Evolutionary conservation across 2,888 invertebrate genomes (phyloP), one percentile per base, ranked within the genome.

Genomic region (Agelastica alni): DNA sequence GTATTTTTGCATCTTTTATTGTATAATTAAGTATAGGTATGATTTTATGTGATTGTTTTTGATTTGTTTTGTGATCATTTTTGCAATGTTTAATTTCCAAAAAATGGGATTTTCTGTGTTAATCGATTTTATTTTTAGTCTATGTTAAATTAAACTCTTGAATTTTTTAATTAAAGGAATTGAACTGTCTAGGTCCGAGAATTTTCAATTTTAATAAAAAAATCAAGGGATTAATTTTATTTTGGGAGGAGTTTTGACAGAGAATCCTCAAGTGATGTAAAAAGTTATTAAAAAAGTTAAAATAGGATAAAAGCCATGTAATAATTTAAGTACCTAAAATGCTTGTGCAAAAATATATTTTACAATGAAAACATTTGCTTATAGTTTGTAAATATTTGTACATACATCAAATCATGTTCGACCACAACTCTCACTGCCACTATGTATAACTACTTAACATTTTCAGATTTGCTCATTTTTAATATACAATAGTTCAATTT

Each of bases 401-500:
- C 20, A 49, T 41, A 42, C 32, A 32, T 43, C 9, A 49, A 42
- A 26, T 39, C 45, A 18, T 39, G 17, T 20, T 39, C 41, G 34
- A 42, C 46, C 42, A 42, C 53, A 44, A 41, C 34, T 45, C 49
- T 51, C 62, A 66, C 65, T 65, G 66, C 65, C 65, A 62, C 56
- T 49, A 26, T 39, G 20, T 26, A 26, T 12, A 39, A 39, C 12
- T 39, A 20, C 37, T 12, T 37, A 48, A 26, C 28, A 39, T 26
- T 37, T 42, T 39, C 22, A 37, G 5, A 41, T 51, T 59, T 58
- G 63, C 63, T 63, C 63, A 63, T 59, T 47, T 49, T 55, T 47
- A n/a, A 20, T 44, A 36, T 56, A 61, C 63, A 63, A 61, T 61
- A 63, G 63, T 63, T 63, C 63, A 63, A 63, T 43, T 58, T 59